Evolutionary conservation across 2,888 invertebrate genomes (phyloP), one percentile per base, ranked within the genome.

Genomic region (Leptinotarsa rubiginosa): DNA sequence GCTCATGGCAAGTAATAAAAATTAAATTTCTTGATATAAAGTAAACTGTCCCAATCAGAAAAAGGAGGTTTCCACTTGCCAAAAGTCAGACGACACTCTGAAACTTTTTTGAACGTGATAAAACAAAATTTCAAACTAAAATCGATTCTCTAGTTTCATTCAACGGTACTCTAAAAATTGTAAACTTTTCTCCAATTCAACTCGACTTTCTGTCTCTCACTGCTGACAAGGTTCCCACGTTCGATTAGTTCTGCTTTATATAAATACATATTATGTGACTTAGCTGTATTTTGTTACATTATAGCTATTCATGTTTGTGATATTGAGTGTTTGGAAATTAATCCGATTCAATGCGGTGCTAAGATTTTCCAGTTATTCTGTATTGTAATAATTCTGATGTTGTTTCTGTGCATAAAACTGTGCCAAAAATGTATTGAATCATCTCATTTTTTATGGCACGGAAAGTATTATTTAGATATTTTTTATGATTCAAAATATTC

Each of bases 361-460:
- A 20, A 56, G 13, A 13, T 56, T 56, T 22, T 20, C 22, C 20
- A 20, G 22, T 56, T 20, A 41, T 54, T 41, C 52, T 68, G 68
- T 50, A 22, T 56, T 20, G 12, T 20, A 22, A 62, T 66, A 56
- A 67, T 41, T 41, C 62, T 70, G 73, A 69, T 74, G 74, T 69
- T 76, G 74, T 72, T 74, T 76, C 56, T 76, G 74, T 75, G 77
- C 77, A 75, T 77, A 70, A 67, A 66, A 64, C 65, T 70, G 77
- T 77, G 77, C 77, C 77, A 77, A 77, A 77, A 74, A 69, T 69
- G 62, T 65, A 71, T 54, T 75, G 62, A 49, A 56, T 56, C 20
- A 13, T 56, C 56, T 56, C 56, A 22, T 22, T 52, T 52, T 52
- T 52, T 20, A 56, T 4, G 75, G 72, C 75, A 72, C 72, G 64